Evolutionary conservation across 2,797 vertebrate species (phyloP).

Genomic region (Notoglanidium macrostoma): DNA sequence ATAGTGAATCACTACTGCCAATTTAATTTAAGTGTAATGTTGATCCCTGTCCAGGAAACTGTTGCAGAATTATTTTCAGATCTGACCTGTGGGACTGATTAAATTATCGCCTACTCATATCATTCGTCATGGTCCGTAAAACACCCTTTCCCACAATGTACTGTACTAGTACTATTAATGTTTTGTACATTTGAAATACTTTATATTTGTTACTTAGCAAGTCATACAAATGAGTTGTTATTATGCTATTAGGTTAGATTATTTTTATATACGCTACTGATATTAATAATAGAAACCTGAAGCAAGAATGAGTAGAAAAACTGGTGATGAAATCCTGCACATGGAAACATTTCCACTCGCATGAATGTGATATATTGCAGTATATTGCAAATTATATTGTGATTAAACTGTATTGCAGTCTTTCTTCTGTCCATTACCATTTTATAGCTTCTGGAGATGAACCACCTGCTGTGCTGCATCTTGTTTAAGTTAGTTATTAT

Average conservation of each 20-base stretch:
- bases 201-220: neutral
- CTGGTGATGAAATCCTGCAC: slow-evolving; percentile 1
- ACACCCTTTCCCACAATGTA: neutral
- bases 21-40: neutral
- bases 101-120: neutral
- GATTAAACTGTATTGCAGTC: neutral
- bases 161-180: no score
- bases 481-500: neutral
- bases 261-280: neutral
- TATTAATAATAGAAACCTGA: neutral
- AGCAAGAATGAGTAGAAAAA: neutral
- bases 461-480: neutral
- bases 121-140: neutral
- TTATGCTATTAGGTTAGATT: neutral
- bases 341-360: neutral
- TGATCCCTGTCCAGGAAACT: neutral
- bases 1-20: neutral
- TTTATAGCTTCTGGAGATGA: neutral
- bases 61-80: neutral
- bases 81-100: neutral
- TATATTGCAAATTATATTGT: neutral
- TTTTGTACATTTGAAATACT: neutral
- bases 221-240: neutral
- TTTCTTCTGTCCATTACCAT: neutral
- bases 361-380: neutral